Base-by-base conservation (phyloP, 2,113 vertebrate genomes). In the Centropus bengalensis region DNA sequence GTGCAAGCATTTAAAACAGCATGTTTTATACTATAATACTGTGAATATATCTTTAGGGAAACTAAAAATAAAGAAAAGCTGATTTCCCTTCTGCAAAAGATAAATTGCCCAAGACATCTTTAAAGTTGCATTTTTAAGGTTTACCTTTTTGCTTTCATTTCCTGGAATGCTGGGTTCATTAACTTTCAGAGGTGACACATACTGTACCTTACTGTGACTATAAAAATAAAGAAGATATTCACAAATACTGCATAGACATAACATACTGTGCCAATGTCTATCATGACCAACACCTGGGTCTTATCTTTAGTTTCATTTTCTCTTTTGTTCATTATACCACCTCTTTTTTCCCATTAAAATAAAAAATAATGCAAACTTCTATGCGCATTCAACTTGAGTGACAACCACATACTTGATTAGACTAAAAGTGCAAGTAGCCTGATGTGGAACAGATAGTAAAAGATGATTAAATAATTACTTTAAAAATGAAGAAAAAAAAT, bases 191-290 rank as follows among this genome's bases (percentile, higher is more conserved):
- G 92, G 54, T 94, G 94, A 93, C 69, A 89, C 12, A 45, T 52
- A 56, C 76, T 88, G 83, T 69, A 68, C 76, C 64, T 92, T 83
- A 74, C 60, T 78, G 47, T 36, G 77, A 81, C 88, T 86, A 40
- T 81, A 84, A 93, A 96, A 93, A 78, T 88, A 86, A 86, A 73
- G 58, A 66, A 92, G 32, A 21, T 96, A 81, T 95, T 94, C 76
- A 81, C 84, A 86, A 80, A 11, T 82, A 84, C 36, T 56, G 27
- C 20, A 75, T 60, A 91, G 86, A 82, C 58, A 88, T 60, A 84
- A 55, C 60, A 78, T 60, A 78, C 38, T 86, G 92, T 52, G 80
- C 47, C 56, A 56, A 38, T 40, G 76, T 75, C 86, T 92, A 22
- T 42, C 2, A 1, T 30, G 19, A 93, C 16, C 47, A 84, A 4